Percentiles rank a stretch among this genome's conserved stretches.
Conservation (phyloP, 2,888 invertebrate species). For the Cephus pulcher region DNA sequence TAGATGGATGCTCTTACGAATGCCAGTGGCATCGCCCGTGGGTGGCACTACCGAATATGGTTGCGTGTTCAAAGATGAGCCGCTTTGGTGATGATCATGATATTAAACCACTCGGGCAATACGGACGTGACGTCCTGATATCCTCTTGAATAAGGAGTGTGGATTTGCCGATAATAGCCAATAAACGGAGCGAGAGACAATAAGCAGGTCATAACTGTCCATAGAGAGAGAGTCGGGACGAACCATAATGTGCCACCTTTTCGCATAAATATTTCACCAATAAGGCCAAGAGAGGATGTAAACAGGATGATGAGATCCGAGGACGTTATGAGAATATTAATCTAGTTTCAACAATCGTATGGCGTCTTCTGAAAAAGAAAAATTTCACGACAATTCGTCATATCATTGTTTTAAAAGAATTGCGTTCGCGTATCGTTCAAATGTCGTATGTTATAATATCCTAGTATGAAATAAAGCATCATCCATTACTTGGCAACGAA, state of each 20-base stretch:
- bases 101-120: slow-evolving; percentile 34
- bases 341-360: not conserved
- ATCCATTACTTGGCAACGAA: not conserved
- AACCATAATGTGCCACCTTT: slow-evolving; percentile 23
- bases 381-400: not conserved
- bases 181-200: slow-evolving; percentile 49
- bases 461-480: not conserved
- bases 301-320: slow-evolving; percentile 16
- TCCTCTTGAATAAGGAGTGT: slow-evolving; percentile 47
- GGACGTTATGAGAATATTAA: not conserved
- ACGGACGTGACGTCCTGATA: slow-evolving; percentile 50
- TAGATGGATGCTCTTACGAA: slow-evolving; percentile 45
- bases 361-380: not conserved
- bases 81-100: slow-evolving; percentile 22
- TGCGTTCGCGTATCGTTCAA: not conserved
- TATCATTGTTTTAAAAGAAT: not conserved
- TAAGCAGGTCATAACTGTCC: slow-evolving; percentile 41
- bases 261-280: slow-evolving; percentile 13
- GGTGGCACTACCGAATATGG: slow-evolving; percentile 59
- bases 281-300: slow-evolving; percentile 19
- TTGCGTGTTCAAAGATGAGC: slow-evolving; percentile 47
- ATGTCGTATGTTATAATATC: not conserved
- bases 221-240: slow-evolving; percentile 30
- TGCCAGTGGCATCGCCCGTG: slow-evolving; percentile 56
- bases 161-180: slow-evolving; percentile 52